Base-by-base conservation (phyloP, 2,113 vertebrate genomes). In the Oceanodroma tethys region DNA sequence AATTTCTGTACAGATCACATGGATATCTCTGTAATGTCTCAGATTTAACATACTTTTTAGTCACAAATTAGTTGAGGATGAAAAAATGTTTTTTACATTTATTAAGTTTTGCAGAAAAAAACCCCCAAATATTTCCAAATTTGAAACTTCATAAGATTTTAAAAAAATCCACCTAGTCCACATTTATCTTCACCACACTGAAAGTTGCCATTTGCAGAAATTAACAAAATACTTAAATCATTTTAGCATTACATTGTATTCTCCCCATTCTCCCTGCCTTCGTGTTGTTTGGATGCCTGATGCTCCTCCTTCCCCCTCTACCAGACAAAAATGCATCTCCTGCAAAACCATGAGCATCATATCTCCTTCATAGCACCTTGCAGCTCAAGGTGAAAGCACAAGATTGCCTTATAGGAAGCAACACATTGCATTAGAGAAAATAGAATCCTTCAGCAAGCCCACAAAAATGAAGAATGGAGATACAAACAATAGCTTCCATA, bases 181-280 rank as follows among this genome's bases (percentile, higher is more conserved):
- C 18, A 18, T 43, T 80, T 34, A 34, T 62, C 21, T 48, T 12
- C 0, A 0, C 10, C 10, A 4, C 2, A n/a, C 4, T 34, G 16
- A 25, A 78, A 81, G 17, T 1, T 34, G 17, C 8, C 9, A 7
- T 36, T 59, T 86, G 2, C 11, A 88, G 21, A 80, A 75, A 72
- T 60, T 17, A 80, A 45, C 4, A 86, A 36, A 83, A 68, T 2
- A 3, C 2, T 17, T 36, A 11, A 7, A 34, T 22, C 2, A 15
- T n/a, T 83, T 38, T n/a, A 81, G 1, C 40, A 11, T 62, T 30
- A 9, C 7, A 2, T 30, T 50, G 2, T 18, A 34, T 59, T 55
- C 4, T 59, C 6, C 22, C 11, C 3, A 32, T 47, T 67, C 3
- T 47, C 23, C 9, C 7, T 63, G 12, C 5, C 11, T 60, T 13